These are phyloP conservation scores for Capreolus pygargus DNA, from an alignment of 2,113 vertebrate genomes.

Conservation along the genomic window DNA sequence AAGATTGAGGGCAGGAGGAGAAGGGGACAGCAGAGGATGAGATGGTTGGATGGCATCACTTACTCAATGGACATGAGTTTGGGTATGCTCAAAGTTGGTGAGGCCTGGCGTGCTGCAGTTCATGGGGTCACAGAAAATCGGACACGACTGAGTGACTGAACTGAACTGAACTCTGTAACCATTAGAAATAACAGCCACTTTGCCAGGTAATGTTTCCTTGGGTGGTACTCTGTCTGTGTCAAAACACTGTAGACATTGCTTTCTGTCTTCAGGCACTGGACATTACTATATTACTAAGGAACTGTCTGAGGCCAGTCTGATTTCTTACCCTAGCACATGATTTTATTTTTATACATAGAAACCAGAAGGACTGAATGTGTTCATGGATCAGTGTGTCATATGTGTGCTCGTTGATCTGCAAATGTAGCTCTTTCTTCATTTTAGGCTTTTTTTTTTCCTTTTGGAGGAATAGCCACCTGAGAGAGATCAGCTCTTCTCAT, in stretches of 20 bases:
- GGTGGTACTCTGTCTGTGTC: neutral
- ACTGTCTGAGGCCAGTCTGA: neutral
- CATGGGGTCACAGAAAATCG: neutral
- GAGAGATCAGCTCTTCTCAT: neutral
- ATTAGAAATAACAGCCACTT: neutral
- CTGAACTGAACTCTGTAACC: neutral
- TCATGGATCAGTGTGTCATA: neutral
- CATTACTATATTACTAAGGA: neutral
- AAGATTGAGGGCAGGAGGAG: neutral
- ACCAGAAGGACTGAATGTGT: neutral
- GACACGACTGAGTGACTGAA: neutral
- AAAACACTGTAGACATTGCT: neutral
- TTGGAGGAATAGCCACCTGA: neutral
- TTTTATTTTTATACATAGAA: neutral
- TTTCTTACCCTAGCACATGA: neutral
- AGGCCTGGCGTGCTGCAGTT: rapidly evolving
- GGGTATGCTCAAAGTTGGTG: neutral
- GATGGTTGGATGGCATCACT: neutral
- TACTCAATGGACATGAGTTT: neutral
- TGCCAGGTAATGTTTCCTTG: neutral
- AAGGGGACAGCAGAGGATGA: neutral
- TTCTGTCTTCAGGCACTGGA: neutral
- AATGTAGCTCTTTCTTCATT: neutral
- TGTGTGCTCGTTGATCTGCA: neutral
- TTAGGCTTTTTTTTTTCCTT: neutral